Base-by-base conservation (phyloP, 92 coral and sea anemone species). In the Heliopora coerulea region DNA sequence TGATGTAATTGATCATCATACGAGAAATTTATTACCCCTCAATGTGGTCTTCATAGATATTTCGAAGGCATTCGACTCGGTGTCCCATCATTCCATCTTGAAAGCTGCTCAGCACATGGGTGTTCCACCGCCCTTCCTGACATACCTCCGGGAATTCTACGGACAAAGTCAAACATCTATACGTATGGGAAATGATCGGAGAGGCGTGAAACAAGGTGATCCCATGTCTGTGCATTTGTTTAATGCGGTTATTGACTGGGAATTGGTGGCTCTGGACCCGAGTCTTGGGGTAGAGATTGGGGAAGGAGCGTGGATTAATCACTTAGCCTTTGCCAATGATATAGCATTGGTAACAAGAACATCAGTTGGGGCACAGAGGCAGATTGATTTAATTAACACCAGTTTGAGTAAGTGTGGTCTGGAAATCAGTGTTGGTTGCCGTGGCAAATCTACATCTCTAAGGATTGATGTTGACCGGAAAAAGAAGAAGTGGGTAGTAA, bases 391-490 rank as follows among this genome's bases (percentile, higher is more conserved):
- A 0, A 3, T 61, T 3, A 24, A 42, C 15, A 14, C 2, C 32
- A 3, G 24, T 1, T 68, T 60, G 0, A 11, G 9, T 0, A 46
- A 11, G 70, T 21, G 60, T 14, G 82, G 82, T 20, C 41, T 66
- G 27, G 10, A 1, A 23, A 48, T 78, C 19, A 78, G 52, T 41
- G 61, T 66, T 0, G 82, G 82, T 0, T 4, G 15, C 20, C 1
- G 2, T 8, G 82, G 82, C 21, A 78, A 78, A 21, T 78, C 82
- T 10, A 78, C 82, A 0, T 64, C 82, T 9, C 10, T 64, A 27
- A 26, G 72, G 2, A 62, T 62, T 24, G 75, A 31, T 17, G 33
- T 78, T 0, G 82, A 78, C 66, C 77, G 82, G 3, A 64, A 50
- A 24, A 34, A 28, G n/a, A 74, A 74, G 0, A 78, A 48, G 21